These are phyloP conservation scores for Potamarius usumacintae DNA, from an alignment of 2,113 vertebrate genomes.

Conservation along the genomic window DNA sequence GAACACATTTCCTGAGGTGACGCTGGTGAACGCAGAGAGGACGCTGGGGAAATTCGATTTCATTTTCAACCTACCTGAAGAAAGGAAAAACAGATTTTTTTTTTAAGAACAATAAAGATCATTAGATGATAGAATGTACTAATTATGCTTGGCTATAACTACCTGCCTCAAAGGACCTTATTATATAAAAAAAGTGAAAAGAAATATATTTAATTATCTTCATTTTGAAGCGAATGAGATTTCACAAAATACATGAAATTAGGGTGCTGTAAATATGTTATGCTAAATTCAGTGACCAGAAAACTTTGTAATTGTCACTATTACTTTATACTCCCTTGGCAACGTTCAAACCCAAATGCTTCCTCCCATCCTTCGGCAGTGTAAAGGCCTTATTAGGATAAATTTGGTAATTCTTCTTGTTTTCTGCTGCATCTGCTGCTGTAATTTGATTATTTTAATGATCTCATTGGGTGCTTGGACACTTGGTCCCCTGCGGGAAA, in stretches of 20 bases:
- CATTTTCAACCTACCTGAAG: slow-evolving; percentile 69
- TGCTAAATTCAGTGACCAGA: neutral
- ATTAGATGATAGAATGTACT: slow-evolving; percentile 71
- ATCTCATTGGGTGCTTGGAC: slow-evolving; percentile 70
- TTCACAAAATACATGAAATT: slow-evolving; percentile 16
- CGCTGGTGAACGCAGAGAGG: slow-evolving; percentile 40
- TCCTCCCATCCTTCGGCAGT: slow-evolving; percentile 35
- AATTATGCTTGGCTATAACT: slow-evolving; percentile 72
- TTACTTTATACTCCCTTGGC: slow-evolving; percentile 51
- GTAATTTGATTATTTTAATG: slow-evolving; percentile 84
- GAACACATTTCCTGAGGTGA: slow-evolving; percentile 58
- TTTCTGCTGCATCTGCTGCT: slow-evolving; percentile 62
- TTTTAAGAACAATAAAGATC: slow-evolving; percentile 72
- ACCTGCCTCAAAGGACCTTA: slow-evolving; percentile 63
- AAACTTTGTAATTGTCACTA: neutral
- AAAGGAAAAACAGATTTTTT: slow-evolving; percentile 66
- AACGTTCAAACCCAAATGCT: slow-evolving; percentile 54
- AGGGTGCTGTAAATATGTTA: slow-evolving; percentile 12
- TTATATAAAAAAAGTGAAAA: slow-evolving; percentile 63
- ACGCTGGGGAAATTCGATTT: slow-evolving; percentile 55
- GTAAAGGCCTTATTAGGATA: slow-evolving; percentile 63
- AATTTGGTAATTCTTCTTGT: slow-evolving; percentile 66
- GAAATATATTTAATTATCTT: slow-evolving; percentile 58
- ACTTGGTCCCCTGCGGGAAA: slow-evolving; percentile 62
- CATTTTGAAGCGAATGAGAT: neutral